phyloP scores from a whole-genome alignment of 2,113 vertebrate genomes.

The Pygoscelis adeliae region DNA sequence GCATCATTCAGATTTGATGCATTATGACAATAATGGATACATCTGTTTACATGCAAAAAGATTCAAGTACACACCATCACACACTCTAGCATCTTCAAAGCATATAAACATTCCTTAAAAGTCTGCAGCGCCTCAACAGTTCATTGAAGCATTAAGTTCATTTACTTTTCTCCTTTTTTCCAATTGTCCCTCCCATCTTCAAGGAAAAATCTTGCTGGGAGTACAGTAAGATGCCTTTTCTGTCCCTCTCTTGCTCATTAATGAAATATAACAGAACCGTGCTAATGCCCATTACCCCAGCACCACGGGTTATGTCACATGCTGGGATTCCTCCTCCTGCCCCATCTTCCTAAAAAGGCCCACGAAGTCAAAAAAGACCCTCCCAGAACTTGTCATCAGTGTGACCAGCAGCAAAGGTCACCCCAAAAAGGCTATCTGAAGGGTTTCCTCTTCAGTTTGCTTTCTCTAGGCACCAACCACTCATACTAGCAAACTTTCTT shows the following conservation, averaged over 20 bases:
- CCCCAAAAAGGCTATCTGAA: not conserved
- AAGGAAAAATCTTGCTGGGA: not conserved
- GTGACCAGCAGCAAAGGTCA: not conserved
- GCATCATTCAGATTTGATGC: slow-evolving; percentile 36
- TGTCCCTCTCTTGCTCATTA: not conserved
- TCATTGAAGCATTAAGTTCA: not conserved
- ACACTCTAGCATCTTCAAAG: not conserved
- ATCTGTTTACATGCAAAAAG: slow-evolving; percentile 34
- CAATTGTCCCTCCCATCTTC: not conserved
- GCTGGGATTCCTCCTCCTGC: not conserved
- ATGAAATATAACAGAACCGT: not conserved
- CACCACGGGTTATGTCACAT: not conserved
- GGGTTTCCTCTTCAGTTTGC: not conserved
- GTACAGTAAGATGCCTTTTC: not conserved
- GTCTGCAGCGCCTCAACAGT: not conserved
- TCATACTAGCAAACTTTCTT: not conserved
- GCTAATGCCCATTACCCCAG: not conserved
- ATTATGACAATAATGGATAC: not conserved
- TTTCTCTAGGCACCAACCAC: not conserved
- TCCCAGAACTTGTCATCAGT: not conserved
- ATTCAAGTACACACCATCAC: slow-evolving; percentile 15
- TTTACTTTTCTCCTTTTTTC: not conserved
- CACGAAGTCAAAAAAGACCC: not conserved
- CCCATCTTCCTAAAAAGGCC: not conserved
- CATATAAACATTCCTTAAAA: slow-evolving; percentile 7